Evolutionary conservation across 2,113 vertebrate species (phyloP), one percentile per base, ranked within the genome.

Genomic region (Percopsis transmontana): DNA sequence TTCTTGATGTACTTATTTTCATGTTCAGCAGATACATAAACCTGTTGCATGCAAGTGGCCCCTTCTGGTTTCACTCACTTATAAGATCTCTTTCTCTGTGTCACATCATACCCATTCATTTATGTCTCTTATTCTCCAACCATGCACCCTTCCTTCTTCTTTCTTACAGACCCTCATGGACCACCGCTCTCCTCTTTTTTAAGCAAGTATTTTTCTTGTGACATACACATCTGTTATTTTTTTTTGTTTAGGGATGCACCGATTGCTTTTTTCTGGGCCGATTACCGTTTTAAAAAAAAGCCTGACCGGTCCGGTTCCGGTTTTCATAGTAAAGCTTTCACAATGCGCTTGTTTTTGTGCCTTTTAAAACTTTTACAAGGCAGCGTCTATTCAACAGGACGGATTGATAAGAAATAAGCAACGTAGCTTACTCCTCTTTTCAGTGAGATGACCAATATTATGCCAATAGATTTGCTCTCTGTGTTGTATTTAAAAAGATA

Each of bases 1-100:
- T 1, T 33, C 27, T 7, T 33, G 27, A 4, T 33, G 5, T 33
- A 33, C 27, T 4, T 33, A 33, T 33, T 6, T 4, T 7, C 66
- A 19, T 79, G 58, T 85, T 72, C 68, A 90, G 89, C 87, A 73
- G 87, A 88, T 75, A 81, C 82, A 71, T 51, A 80, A 85, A 15
- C 80, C 87, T 54, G 62, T 87, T 73, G 80, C 85, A 89, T 87
- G 87, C 89, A 90, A 90, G 89, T 90, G 90, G 68, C 62, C 24
- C 40, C 38, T 67, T 48, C 57, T 76, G 44, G 62, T 78, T 54
- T 82, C 62, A 69, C 55, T 76, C 20, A 1, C 19, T 61, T 11
- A 27, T 62, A 15, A 2, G 40, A 13, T 65, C n/a, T 54, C 11
- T 44, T 15, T 27, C 14, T 20, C 44, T 53, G 5, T 61, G 14